Evolutionary conservation across 2,888 invertebrate species (phyloP).

Genomic region (Gymnoscelis rufifasciata): DNA sequence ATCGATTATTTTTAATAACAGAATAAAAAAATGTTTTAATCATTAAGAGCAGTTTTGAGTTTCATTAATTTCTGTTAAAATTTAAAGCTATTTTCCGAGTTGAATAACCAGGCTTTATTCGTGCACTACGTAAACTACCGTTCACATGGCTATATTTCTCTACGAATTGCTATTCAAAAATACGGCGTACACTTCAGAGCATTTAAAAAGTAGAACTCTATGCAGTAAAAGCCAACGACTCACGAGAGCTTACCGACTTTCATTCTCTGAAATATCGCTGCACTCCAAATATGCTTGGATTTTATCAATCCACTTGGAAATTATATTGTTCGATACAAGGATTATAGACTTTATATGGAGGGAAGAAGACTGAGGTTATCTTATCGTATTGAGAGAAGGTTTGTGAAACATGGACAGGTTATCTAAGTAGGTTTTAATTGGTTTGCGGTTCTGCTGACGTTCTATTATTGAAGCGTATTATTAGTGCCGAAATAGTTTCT

Average conservation of each 20-base stretch:
- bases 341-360: conserved; percentile 6
- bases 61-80: no score
- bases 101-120: no score
- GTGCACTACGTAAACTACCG: no score
- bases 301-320: conserved; percentile 19
- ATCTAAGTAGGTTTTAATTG: conserved; percentile 1
- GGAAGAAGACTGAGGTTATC: background rate
- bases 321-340: conserved; percentile 20
- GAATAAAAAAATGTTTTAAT: no score
- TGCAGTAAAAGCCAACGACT: conserved; percentile 6
- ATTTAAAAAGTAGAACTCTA: background rate
- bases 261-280: conserved; percentile 14
- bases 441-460: background rate
- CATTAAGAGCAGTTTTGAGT: no score
- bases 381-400: background rate
- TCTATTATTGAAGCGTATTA: background rate
- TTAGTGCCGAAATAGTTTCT: no score
- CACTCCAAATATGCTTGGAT: conserved; percentile 17
- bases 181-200: background rate
- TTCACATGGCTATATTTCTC: no score
- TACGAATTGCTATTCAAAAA: no score
- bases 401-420: background rate
- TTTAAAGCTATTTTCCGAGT: no score
- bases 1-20: no score
- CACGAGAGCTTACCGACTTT: conserved; percentile 2